These are phyloP conservation scores for Megathymus violae DNA, from an alignment of 1,140 invertebrate species.

Conservation along the genomic window DNA sequence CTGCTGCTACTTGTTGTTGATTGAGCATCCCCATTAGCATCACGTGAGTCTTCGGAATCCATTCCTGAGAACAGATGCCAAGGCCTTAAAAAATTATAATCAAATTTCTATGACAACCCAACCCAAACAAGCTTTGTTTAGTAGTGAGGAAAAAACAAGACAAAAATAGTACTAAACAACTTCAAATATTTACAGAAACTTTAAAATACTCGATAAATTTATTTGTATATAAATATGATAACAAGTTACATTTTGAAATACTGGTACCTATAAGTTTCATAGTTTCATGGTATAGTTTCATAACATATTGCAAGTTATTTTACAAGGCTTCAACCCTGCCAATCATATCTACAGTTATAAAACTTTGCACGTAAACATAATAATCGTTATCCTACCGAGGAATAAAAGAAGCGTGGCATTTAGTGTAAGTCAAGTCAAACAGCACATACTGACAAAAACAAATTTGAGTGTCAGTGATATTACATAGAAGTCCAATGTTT, in stretches of 20 bases:
- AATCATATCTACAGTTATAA: neutral
- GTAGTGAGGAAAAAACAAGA: slow-evolving; percentile 30
- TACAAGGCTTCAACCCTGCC: slow-evolving; percentile 3
- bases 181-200: slow-evolving; percentile 1
- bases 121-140: slow-evolving; percentile 62
- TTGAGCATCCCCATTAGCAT: slow-evolving; percentile 68
- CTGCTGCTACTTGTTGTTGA: slow-evolving; percentile 81
- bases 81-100: slow-evolving; percentile 36
- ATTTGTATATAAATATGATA: neutral
- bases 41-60: slow-evolving; percentile 83
- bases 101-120: slow-evolving; percentile 35
- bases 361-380: slow-evolving; percentile 1
- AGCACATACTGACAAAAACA: slow-evolving; percentile 17
- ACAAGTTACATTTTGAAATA: neutral
- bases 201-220: slow-evolving; percentile 1
- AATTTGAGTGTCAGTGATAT: slow-evolving; percentile 8
- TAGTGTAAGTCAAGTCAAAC: slow-evolving; percentile 21
- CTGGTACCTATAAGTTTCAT: neutral
- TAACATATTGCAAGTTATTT: slow-evolving; percentile 6
- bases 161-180: slow-evolving; percentile 22
- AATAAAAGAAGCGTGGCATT: slow-evolving; percentile 31
- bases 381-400: slow-evolving; percentile 10
- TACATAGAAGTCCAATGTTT: slow-evolving; percentile 30
- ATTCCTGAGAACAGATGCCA: slow-evolving; percentile 70
- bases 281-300: neutral